These are phyloP conservation scores for Lithosia quadra DNA, from an alignment of 2,888 invertebrate genomes.

Conservation along the genomic window DNA sequence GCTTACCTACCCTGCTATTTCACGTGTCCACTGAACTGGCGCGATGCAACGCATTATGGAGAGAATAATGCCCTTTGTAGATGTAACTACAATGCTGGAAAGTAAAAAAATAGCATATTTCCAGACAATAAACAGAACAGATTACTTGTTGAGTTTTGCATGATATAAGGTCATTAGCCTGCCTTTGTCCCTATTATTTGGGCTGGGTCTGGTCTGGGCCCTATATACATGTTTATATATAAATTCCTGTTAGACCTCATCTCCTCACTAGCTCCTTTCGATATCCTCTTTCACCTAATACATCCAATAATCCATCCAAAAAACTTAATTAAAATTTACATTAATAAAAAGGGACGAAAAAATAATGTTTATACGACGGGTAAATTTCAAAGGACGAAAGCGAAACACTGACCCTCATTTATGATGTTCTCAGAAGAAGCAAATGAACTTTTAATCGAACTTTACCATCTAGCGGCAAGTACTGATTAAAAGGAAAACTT, in stretches of 20 bases:
- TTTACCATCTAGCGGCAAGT: neutral
- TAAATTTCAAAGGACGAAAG: neutral
- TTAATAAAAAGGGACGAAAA: neutral
- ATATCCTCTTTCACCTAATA: too few relatives aligned
- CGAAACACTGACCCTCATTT: neutral
- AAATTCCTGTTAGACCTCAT: too few relatives aligned
- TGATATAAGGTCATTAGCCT: too few relatives aligned
- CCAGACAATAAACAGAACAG: neutral
- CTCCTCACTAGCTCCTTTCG: too few relatives aligned
- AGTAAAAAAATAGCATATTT: neutral
- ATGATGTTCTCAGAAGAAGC: neutral
- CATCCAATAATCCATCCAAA: too few relatives aligned
- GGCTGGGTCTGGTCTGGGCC: neutral
- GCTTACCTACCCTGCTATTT: conserved; percentile 25
- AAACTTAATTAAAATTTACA: neutral
- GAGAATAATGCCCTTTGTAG: conserved; percentile 6
- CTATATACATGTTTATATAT: neutral
- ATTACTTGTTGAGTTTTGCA: neutral
- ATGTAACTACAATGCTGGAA: neutral
- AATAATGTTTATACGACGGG: too few relatives aligned
- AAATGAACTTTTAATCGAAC: neutral
- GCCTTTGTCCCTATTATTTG: neutral
- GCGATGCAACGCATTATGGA: conserved; percentile 6
- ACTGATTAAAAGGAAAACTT: neutral
- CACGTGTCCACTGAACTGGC: conserved; percentile 38